These are phyloP conservation scores for Frieseomelitta varia DNA, from an alignment of 1,140 invertebrate species.

Conservation along the genomic window DNA sequence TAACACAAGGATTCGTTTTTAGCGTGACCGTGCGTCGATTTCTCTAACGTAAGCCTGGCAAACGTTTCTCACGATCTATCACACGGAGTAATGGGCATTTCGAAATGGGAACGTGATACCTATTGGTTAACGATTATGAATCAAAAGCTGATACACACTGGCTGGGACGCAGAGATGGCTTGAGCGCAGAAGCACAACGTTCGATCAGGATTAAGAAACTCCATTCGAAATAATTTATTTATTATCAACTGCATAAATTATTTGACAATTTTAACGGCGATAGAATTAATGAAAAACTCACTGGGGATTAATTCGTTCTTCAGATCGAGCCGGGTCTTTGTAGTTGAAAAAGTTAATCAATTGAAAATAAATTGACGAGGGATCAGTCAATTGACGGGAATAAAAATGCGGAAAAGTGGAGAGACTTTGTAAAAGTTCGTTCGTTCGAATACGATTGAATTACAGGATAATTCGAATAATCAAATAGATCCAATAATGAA, in stretches of 20 bases:
- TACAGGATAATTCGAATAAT: no score
- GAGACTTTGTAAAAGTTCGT: background rate
- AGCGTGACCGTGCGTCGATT: background rate
- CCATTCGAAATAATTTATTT: background rate
- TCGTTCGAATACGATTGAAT: background rate
- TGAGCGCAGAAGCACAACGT: background rate
- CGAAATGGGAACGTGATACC: conserved; percentile 47
- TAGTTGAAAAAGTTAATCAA: conserved; percentile 14
- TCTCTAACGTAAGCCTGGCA: conserved; percentile 10
- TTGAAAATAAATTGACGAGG: background rate
- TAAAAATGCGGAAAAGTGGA: background rate
- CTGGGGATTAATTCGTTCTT: background rate
- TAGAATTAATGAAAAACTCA: background rate
- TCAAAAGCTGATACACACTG: conserved; percentile 1
- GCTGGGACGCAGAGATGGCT: background rate
- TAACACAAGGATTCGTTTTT: background rate
- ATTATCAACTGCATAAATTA: background rate
- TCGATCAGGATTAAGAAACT: background rate
- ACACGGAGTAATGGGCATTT: conserved; percentile 40
- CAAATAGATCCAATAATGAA: background rate
- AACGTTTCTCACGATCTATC: conserved; percentile 50
- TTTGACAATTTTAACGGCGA: background rate
- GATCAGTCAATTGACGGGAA: background rate
- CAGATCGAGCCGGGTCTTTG: no score
- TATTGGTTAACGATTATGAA: conserved; percentile 43